Percentiles rank a stretch among this genome's conserved stretches.
Evolutionary conservation across 2,888 invertebrate species (phyloP).

Genomic region (Hemicrepidius hirtus): DNA sequence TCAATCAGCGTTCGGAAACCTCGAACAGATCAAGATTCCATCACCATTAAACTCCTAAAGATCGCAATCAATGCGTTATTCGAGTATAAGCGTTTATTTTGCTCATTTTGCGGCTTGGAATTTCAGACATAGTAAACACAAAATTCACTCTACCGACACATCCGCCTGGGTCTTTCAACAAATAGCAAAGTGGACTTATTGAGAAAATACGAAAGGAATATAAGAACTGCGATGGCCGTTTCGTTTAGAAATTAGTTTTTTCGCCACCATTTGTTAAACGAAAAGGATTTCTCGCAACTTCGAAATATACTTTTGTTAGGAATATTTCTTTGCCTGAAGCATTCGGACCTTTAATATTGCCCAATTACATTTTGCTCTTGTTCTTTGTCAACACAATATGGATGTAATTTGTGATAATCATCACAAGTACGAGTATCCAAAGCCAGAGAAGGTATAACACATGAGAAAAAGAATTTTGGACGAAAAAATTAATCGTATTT

Average conservation of each 20-base stretch:
- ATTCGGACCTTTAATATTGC: neutral
- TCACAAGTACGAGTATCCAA: too few species aligned
- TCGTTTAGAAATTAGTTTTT: constrained; percentile 43
- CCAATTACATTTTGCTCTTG: too few species aligned
- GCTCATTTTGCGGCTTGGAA: constrained; percentile 24
- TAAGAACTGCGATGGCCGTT: constrained; percentile 37
- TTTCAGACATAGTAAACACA: constrained; percentile 28
- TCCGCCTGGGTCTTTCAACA: constrained; percentile 26
- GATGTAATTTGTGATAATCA: too few species aligned
- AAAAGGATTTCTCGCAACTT: neutral
- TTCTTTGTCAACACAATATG: too few species aligned
- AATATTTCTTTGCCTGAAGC: neutral
- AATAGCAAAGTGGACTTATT: constrained; percentile 41
- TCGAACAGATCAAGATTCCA: constrained; percentile 30
- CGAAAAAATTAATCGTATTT: too few species aligned
- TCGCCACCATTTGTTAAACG: constrained; percentile 6
- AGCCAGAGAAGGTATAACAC: too few species aligned
- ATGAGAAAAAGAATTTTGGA: too few species aligned
- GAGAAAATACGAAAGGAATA: constrained; percentile 40
- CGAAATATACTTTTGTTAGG: neutral
- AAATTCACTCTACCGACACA: constrained; percentile 28
- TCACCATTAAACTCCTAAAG: constrained; percentile 31
- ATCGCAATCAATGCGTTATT: constrained; percentile 31
- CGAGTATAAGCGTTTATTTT: constrained; percentile 29
- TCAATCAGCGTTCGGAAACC: constrained; percentile 17